phyloP scores from a whole-genome alignment of 92 coral and sea anemone species.

The Epizoanthus fatuus region DNA sequence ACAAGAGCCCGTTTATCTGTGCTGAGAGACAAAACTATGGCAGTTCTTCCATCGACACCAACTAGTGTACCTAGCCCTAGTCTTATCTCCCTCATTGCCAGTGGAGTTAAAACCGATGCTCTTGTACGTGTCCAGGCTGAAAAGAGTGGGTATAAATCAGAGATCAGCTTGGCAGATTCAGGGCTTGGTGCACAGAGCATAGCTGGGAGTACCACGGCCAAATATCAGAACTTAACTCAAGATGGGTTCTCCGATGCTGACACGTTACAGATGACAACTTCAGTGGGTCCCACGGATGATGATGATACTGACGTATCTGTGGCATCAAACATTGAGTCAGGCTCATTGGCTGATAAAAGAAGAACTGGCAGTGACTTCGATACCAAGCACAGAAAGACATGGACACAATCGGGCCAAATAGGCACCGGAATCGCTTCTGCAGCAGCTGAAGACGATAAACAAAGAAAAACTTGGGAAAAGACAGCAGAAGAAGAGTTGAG shows the following conservation, averaged over 20 bases:
- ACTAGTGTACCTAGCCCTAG: slow-evolving; percentile 74
- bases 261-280: slow-evolving; percentile 27
- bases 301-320: slow-evolving; percentile 61
- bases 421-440: neutral
- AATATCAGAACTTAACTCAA: neutral
- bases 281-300: slow-evolving; percentile 13
- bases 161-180: slow-evolving; percentile 36
- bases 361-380: neutral
- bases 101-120: slow-evolving; percentile 84
- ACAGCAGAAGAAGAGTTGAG: slow-evolving; percentile 38
- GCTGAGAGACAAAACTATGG: neutral
- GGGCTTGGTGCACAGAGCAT: slow-evolving; percentile 48
- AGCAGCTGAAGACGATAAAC: slow-evolving; percentile 21
- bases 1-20: neutral
- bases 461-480: slow-evolving; percentile 69
- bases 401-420: neutral
- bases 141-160: slow-evolving; percentile 9
- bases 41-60: slow-evolving; percentile 1
- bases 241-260: slow-evolving; percentile 9
- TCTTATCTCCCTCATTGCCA: slow-evolving; percentile 86
- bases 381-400: neutral
- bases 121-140: slow-evolving; percentile 58
- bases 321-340: slow-evolving; percentile 3
- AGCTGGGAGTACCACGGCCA: neutral
- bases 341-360: too few relatives aligned